Evolutionary conservation across 2,797 vertebrate species (phyloP).

Genomic region (Squalus acanthias): DNA sequence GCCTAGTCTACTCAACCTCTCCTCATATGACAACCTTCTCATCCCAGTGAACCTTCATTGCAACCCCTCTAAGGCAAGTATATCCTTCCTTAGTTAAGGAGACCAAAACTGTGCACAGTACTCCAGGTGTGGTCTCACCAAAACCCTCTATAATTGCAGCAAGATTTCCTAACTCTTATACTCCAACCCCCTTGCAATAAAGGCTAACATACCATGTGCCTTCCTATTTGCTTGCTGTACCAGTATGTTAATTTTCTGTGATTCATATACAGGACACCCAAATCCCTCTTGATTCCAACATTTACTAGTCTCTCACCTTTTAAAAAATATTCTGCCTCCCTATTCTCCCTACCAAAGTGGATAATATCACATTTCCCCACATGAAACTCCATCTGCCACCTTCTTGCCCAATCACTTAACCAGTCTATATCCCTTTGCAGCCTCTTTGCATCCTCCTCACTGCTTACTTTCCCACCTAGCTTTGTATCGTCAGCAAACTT

Average conservation of each 20-base stretch:
- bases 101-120: not conserved
- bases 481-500: not conserved
- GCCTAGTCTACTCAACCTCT: too few species aligned
- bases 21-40: not conserved
- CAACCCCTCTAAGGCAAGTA: not conserved
- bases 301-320: not conserved
- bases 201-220: not conserved
- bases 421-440: not conserved
- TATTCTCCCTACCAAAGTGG: not conserved
- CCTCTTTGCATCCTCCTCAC: not conserved
- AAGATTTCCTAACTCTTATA: not conserved
- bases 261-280: not conserved
- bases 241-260: not conserved
- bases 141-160: not conserved
- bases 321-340: not conserved
- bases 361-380: not conserved
- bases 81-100: not conserved
- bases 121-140: not conserved
- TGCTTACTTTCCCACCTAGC: not conserved
- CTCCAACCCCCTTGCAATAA: not conserved
- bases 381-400: not conserved
- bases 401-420: not conserved
- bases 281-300: not conserved
- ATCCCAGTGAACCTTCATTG: not conserved
- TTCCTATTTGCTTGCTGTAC: not conserved